Conservation (phyloP, 2,888 invertebrate genomes). For the Melinaea marsaeus region DNA sequence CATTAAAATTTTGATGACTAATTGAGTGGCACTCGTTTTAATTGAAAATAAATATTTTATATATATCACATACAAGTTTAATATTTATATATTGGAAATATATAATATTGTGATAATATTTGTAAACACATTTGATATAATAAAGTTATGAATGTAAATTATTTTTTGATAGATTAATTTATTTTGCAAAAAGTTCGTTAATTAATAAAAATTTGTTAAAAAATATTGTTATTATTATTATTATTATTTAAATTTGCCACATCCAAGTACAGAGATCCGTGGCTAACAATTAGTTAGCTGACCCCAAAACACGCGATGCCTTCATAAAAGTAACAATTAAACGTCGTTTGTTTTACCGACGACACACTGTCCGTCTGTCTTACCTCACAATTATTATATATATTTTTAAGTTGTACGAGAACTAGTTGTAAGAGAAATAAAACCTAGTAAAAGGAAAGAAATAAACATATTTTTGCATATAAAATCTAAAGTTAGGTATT, state of each 20-base stretch:
- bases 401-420: too few relatives aligned
- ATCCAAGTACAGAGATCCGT: slow-evolving; percentile 28
- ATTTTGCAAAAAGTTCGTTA: too few relatives aligned
- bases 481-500: neutral
- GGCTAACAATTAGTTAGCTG: slow-evolving; percentile 58
- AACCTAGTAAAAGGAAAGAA: too few relatives aligned
- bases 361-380: neutral
- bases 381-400: neutral
- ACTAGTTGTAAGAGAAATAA: too few relatives aligned
- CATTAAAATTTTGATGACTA: slow-evolving; percentile 69
- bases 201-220: neutral
- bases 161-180: too few relatives aligned
- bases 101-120: too few relatives aligned
- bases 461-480: too few relatives aligned
- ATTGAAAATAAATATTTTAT: slow-evolving; percentile 67
- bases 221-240: slow-evolving; percentile 2
- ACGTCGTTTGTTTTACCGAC: slow-evolving; percentile 63
- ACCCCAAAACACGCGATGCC: slow-evolving; percentile 66
- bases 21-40: slow-evolving; percentile 71
- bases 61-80: slow-evolving; percentile 35
- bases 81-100: too few relatives aligned
- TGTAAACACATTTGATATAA: too few relatives aligned
- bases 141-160: too few relatives aligned
- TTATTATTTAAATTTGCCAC: slow-evolving; percentile 21
- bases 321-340: slow-evolving; percentile 72